phyloP scores from a whole-genome alignment of 2,797 vertebrate species.

The Todus mexicanus region DNA sequence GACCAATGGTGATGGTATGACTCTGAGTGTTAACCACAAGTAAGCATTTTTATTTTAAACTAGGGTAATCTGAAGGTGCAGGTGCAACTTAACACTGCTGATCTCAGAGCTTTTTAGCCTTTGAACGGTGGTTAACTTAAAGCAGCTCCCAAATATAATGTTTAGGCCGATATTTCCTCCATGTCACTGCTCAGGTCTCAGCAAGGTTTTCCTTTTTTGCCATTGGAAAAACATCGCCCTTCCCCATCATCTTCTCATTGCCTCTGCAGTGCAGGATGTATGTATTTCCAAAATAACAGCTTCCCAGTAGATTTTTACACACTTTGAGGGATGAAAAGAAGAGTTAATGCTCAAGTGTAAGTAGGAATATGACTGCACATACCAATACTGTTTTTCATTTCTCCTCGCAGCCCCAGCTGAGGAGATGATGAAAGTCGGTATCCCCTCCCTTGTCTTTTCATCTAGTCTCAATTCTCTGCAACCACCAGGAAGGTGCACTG shows the following conservation, averaged over 20 bases:
- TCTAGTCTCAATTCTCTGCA: background rate
- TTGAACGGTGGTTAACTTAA: background rate
- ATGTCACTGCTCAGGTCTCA: background rate
- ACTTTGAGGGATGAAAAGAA: background rate
- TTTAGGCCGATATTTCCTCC: background rate
- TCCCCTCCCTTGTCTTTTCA: conserved; percentile 3
- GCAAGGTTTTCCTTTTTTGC: background rate
- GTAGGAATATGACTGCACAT: background rate
- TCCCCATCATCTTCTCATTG: background rate
- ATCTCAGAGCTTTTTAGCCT: background rate
- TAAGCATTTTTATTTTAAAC: background rate
- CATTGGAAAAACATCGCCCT: background rate
- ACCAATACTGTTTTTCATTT: conserved; percentile 36
- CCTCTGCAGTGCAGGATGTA: background rate
- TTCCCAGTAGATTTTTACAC: background rate
- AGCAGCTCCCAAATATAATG: background rate
- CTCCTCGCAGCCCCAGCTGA: background rate
- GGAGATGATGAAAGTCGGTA: background rate
- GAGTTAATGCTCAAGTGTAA: background rate
- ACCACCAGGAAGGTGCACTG: background rate
- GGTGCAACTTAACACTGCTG: background rate
- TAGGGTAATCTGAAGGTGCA: background rate
- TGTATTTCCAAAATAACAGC: background rate
- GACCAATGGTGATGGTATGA: background rate
- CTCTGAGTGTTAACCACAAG: background rate